Conservation (phyloP, 30 jellyfish, hydroid and myxozoan species). For the Rhopilema esculentum region DNA sequence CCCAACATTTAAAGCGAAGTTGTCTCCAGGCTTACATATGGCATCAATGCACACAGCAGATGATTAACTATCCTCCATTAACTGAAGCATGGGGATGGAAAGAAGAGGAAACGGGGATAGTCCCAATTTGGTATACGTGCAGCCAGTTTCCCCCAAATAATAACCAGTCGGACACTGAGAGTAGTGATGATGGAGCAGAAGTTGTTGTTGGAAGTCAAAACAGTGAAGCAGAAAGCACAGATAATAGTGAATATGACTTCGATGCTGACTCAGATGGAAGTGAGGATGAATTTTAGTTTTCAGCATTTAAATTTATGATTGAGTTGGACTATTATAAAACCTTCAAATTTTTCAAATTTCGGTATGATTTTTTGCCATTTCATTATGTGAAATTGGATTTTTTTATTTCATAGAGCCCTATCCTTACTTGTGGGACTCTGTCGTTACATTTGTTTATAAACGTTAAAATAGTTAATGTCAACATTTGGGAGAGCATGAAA, state of each 20-base stretch:
- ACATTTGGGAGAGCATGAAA: too few species aligned
- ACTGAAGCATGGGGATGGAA: conserved; percentile 62
- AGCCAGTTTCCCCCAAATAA: conserved; percentile 59
- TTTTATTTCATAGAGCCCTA: too few species aligned
- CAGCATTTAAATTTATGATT: conserved; percentile 1
- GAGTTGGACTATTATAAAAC: background rate
- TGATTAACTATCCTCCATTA: conserved; percentile 24
- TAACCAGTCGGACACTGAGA: conserved; percentile 36
- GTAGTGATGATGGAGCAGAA: conserved; percentile 33
- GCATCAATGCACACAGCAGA: background rate
- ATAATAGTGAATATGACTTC: conserved; percentile 45
- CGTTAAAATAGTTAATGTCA: too few species aligned
- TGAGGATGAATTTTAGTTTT: conserved; percentile 34
- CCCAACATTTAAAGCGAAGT: conserved; percentile 50
- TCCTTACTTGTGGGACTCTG: too few species aligned
- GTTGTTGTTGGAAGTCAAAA: conserved; percentile 7
- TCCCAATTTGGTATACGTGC: conserved; percentile 56
- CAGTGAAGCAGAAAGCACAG: conserved; percentile 50
- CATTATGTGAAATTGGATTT: too few species aligned
- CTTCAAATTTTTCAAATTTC: too few species aligned
- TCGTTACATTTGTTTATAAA: too few species aligned
- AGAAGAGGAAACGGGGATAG: too few species aligned
- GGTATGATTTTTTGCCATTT: too few species aligned
- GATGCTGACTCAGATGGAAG: conserved; percentile 52
- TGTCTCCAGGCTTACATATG: conserved; percentile 19